Evolutionary conservation across 2,113 vertebrate species (phyloP).

Genomic region (Podilymbus podiceps): DNA sequence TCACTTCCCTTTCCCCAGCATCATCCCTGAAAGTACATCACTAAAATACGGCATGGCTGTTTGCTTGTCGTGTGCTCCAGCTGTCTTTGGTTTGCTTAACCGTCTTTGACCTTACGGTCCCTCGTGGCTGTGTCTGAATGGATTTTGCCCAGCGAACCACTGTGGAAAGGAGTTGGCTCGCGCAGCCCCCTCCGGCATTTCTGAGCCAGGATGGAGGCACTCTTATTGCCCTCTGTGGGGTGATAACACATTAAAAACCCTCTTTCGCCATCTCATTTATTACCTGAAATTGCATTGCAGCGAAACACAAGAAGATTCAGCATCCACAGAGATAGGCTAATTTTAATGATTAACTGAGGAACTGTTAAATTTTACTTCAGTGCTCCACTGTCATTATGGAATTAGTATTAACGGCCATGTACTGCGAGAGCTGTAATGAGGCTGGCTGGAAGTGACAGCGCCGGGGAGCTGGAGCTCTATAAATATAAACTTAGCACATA

Average conservation of each 20-base stretch:
- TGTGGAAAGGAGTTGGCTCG: background rate
- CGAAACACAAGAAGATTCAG: slow-evolving; percentile 55
- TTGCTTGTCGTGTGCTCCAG: background rate
- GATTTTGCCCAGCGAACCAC: background rate
- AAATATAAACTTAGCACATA: slow-evolving; percentile 24
- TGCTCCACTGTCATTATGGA: slow-evolving; percentile 64
- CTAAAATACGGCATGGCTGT: background rate
- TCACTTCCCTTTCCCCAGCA: background rate
- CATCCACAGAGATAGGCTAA: slow-evolving; percentile 59
- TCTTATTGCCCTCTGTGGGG: background rate
- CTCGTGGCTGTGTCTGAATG: background rate
- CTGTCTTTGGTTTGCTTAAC: slow-evolving; percentile 7
- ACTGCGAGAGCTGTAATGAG: slow-evolving; percentile 64
- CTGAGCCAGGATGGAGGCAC: background rate
- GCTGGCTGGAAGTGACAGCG: slow-evolving; percentile 24
- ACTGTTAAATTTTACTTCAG: slow-evolving; percentile 68
- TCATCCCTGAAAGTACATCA: background rate
- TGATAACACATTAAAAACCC: slow-evolving; percentile 52
- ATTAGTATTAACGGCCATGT: slow-evolving; percentile 62
- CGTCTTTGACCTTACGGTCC: background rate
- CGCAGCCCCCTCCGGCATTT: background rate
- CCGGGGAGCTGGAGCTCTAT: slow-evolving; percentile 5
- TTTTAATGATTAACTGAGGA: slow-evolving; percentile 77
- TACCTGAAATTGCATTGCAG: slow-evolving; percentile 61
- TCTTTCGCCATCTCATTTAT: slow-evolving; percentile 63